Evolutionary conservation across 2,113 vertebrate genomes (phyloP).

Genomic region (Trichechus manatus): DNA sequence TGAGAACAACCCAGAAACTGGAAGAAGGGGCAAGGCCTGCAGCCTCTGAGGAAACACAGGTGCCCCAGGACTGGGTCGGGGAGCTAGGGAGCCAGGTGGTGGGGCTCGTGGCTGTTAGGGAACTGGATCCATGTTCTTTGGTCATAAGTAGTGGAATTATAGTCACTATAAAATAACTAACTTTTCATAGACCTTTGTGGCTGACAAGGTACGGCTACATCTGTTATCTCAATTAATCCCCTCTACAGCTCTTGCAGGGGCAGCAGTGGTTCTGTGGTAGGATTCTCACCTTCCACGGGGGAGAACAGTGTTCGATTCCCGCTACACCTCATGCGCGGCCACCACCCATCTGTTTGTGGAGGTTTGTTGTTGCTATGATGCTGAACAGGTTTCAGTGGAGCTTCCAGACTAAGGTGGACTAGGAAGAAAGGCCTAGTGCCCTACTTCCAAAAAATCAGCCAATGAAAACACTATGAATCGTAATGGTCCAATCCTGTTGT

Average conservation of each 20-base stretch:
- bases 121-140: neutral
- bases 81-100: rapidly evolving
- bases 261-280: no score
- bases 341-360: no score
- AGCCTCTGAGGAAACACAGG: neutral
- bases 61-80: neutral
- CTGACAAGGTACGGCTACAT: neutral
- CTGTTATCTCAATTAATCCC: neutral
- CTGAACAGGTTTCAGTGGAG: no score
- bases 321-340: no score
- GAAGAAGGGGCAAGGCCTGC: neutral
- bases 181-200: neutral
- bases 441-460: no score
- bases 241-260: neutral
- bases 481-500: no score
- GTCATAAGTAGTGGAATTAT: neutral
- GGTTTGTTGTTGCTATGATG: no score
- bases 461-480: no score
- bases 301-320: no score
- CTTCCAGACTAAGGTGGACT: no score
- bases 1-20: neutral
- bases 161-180: neutral
- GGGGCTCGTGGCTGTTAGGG: neutral
- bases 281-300: no score
- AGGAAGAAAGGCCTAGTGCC: no score